Evolutionary conservation across 2,113 vertebrate species (phyloP).

Genomic region (Pipra filicauda): DNA sequence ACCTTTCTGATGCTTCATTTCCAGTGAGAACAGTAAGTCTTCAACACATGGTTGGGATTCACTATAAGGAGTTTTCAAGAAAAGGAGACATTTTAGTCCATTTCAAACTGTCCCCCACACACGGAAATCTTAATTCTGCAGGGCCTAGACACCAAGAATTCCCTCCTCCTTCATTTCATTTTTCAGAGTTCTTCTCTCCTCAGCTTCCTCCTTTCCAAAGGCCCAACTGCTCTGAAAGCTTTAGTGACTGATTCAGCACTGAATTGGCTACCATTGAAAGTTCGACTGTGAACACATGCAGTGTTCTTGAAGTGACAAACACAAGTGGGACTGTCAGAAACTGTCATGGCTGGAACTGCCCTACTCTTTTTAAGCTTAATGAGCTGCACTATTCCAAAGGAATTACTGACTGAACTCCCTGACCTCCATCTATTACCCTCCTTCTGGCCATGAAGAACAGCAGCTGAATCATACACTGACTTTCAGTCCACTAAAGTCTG

Average conservation of each 20-base stretch:
- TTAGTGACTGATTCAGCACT: not conserved
- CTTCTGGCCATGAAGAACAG: not conserved
- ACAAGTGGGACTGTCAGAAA: not conserved
- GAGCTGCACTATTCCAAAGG: not conserved
- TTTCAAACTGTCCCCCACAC: not conserved
- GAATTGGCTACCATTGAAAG: not conserved
- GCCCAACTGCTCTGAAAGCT: not conserved
- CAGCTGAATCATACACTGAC: not conserved
- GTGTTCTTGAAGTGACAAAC: not conserved
- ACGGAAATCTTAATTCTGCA: not conserved
- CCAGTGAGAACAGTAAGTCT: not conserved
- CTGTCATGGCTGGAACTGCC: not conserved
- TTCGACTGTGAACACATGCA: not conserved
- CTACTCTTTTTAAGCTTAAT: not conserved
- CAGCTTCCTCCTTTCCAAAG: not conserved
- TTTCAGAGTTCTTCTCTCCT: not conserved
- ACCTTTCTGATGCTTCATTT: not conserved
- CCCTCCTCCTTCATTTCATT: not conserved
- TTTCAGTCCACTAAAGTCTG: not conserved
- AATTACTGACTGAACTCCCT: not conserved
- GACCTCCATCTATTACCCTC: not conserved
- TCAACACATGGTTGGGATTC: not conserved
- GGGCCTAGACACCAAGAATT: not conserved
- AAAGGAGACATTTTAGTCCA: not conserved
- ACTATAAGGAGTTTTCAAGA: not conserved